phyloP scores from a whole-genome alignment of 2,113 vertebrate genomes.

The Ceratotherium simum region DNA sequence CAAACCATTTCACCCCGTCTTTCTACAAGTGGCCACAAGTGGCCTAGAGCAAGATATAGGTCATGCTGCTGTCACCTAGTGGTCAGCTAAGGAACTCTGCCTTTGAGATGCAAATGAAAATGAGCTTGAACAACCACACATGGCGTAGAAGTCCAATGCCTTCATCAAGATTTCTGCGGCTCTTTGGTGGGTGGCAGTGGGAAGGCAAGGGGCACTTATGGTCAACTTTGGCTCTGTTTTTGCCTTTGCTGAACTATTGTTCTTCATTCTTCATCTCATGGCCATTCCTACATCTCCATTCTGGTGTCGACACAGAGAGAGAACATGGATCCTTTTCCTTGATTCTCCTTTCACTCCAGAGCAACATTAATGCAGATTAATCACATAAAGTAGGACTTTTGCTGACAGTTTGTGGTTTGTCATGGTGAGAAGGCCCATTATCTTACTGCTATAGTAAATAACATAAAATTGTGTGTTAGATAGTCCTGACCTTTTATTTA shows the following conservation, averaged over 20 bases:
- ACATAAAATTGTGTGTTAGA: background rate
- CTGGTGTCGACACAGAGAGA: background rate
- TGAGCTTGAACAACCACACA: background rate
- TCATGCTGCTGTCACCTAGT: background rate
- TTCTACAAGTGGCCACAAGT: background rate
- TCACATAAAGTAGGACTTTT: background rate
- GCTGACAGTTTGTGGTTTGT: background rate
- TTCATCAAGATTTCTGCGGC: background rate
- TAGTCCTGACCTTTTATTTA: background rate
- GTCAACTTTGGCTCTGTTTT: background rate
- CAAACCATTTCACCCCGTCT: background rate
- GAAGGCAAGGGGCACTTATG: rapidly evolving
- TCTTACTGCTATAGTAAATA: background rate
- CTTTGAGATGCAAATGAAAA: background rate
- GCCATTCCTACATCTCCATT: background rate
- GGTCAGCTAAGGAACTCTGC: background rate
- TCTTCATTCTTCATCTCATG: background rate
- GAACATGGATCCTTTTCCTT: background rate
- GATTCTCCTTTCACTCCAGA: background rate
- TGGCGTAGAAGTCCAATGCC: background rate
- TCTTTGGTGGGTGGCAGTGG: background rate
- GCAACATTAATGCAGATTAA: background rate
- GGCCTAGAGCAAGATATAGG: background rate
- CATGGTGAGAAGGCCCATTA: background rate
- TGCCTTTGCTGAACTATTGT: background rate